Conservation (phyloP, 2,113 vertebrate genomes). For the Guaruba guarouba region DNA sequence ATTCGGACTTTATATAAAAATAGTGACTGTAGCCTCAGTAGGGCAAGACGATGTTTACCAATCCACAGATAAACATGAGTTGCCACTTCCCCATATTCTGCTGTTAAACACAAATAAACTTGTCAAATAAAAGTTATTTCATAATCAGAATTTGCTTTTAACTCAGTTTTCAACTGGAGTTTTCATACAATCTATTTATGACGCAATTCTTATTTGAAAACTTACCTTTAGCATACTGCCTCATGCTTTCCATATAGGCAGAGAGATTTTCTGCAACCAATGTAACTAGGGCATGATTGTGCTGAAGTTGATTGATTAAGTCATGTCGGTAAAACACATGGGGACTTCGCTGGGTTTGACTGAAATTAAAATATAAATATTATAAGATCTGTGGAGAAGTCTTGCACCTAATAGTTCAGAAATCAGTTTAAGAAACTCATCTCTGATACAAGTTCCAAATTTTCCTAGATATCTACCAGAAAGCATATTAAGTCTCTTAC, state of each 20-base stretch:
- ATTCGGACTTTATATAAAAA: background rate
- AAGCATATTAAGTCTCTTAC: background rate
- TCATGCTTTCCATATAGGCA: constrained; percentile 98
- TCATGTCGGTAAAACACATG: constrained; percentile 99
- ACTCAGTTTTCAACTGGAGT: background rate
- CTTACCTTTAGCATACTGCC: constrained; percentile 94
- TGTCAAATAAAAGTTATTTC: background rate
- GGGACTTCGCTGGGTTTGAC: constrained; percentile 97
- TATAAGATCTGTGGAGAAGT: background rate
- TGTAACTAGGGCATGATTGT: constrained; percentile 97
- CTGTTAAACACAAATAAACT: background rate
- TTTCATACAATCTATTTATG: background rate
- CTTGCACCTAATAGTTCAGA: background rate
- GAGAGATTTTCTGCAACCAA: constrained; percentile 98
- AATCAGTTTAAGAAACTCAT: background rate
- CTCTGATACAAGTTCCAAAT: background rate
- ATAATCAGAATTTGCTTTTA: background rate
- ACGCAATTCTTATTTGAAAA: background rate
- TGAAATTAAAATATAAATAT: constrained; percentile 72
- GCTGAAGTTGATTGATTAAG: constrained; percentile 99
- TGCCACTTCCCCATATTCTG: background rate
- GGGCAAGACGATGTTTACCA: background rate
- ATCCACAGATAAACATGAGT: background rate
- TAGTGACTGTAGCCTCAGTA: background rate
- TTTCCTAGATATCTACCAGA: background rate